Evolutionary conservation across 2,113 vertebrate species (phyloP), one percentile per base, ranked within the genome.

Genomic region (Trinectes maculatus): DNA sequence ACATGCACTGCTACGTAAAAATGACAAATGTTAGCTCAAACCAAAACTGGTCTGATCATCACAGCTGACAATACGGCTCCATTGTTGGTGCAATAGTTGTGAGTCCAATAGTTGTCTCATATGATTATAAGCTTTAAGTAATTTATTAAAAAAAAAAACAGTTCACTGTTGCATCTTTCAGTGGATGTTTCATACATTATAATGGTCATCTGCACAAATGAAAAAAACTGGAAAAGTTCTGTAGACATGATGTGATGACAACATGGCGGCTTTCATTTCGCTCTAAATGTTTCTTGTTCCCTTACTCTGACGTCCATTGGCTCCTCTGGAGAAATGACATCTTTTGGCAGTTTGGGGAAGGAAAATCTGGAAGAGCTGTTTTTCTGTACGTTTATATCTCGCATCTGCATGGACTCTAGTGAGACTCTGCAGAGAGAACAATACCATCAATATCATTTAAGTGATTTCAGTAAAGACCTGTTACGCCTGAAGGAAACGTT

Each of bases 231-330:
- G 10, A 34, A 34, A 34, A 34, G 2, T 11, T n/a, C n/a, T n/a
- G n/a, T n/a, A n/a, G 10, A 18, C 1, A 9, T 1, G 3, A 7
- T 42, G 19, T 10, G 40, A 42, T 2, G 7, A 19, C 19, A n/a
- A 40, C 36, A 25, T 6, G 22, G 31, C 28, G 36, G 29, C 19
- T 54, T 59, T 21, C 21, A 16, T 46, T 22, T 29, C 29, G 36
- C 39, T 4, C n/a, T 31, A 18, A 51, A 25, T 29, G 2, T 42
- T 13, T 26, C 15, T 7, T 25, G 26, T 61, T 43, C 31, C 10
- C 29, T 84, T 72, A 95, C 97, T 89, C 95, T 89, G 67, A 98
- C 89, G 80, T 98, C 95, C 87, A 98, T 91, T 1, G 92, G 92
- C 66, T 95, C 93, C 2, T 84, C 79, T 67, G 81, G 83, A 44